phyloP scores from a whole-genome alignment of 2,888 invertebrate species.

The Idaea biselata region DNA sequence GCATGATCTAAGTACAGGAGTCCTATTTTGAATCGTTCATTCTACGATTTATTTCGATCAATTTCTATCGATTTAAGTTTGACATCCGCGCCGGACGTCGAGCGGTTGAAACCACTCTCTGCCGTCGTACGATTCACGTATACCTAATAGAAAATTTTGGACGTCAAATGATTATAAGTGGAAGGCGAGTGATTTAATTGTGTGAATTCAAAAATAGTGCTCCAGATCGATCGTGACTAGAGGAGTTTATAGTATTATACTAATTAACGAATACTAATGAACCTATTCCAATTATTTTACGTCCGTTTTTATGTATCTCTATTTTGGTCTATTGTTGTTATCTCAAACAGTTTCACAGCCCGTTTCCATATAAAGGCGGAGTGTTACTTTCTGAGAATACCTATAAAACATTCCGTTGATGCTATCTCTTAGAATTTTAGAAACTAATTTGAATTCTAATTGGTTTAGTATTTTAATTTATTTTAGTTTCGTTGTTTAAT shows the following conservation, averaged over 20 bases:
- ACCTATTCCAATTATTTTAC: background rate
- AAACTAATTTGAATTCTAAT: constrained; percentile 16
- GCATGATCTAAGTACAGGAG: too few relatives aligned
- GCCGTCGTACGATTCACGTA: too few relatives aligned
- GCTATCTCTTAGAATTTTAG: constrained; percentile 26
- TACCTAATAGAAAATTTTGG: too few relatives aligned
- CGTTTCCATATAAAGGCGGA: constrained; percentile 25
- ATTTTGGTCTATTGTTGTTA: constrained; percentile 25
- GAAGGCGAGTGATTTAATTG: too few relatives aligned
- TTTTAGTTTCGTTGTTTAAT: background rate
- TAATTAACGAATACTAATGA: constrained; percentile 1
- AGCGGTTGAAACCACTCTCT: too few relatives aligned
- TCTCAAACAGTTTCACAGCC: constrained; percentile 25
- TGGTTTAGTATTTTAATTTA: background rate
- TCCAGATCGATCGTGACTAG: background rate
- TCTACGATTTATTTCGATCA: too few relatives aligned
- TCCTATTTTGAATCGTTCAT: too few relatives aligned
- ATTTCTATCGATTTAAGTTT: too few relatives aligned
- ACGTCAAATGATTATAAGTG: too few relatives aligned
- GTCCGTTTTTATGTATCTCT: constrained; percentile 31
- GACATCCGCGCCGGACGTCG: too few relatives aligned
- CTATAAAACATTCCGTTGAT: constrained; percentile 21
- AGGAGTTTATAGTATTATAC: background rate
- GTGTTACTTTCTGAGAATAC: constrained; percentile 28
- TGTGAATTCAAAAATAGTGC: too few relatives aligned